phyloP scores from a whole-genome alignment of 2,797 vertebrate genomes.

The Pangasius sanitwongsei region DNA sequence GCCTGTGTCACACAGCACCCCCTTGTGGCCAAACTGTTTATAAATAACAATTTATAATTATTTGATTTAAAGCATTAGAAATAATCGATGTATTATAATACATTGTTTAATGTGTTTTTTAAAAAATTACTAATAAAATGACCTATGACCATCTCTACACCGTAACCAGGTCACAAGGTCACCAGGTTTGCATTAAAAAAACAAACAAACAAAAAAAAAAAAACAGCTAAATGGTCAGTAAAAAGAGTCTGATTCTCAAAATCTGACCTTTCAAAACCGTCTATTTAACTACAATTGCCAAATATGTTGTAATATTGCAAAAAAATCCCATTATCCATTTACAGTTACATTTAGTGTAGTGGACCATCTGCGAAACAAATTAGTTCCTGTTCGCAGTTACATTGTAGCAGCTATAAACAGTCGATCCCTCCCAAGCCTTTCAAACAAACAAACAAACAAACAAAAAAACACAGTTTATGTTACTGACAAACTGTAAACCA shows the following conservation, averaged over 20 bases:
- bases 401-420: too few relatives aligned
- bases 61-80: not conserved
- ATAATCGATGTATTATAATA: not conserved
- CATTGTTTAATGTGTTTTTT: not conserved
- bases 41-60: not conserved
- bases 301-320: not conserved
- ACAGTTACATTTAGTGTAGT: not conserved
- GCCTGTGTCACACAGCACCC: constrained; percentile 46
- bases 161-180: not conserved
- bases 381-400: too few relatives aligned
- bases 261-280: not conserved
- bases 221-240: not conserved
- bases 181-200: not conserved
- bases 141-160: not conserved
- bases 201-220: not conserved
- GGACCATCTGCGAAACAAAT: too few relatives aligned
- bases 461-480: not conserved
- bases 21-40: constrained; percentile 54
- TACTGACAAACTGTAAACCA: not conserved
- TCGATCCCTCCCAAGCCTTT: too few relatives aligned
- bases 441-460: not conserved
- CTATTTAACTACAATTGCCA: not conserved
- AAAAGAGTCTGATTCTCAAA: not conserved
- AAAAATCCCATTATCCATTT: not conserved
- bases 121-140: not conserved